Conservation (phyloP, 2,888 invertebrate species). For the Synanthedon tipuliformis region DNA sequence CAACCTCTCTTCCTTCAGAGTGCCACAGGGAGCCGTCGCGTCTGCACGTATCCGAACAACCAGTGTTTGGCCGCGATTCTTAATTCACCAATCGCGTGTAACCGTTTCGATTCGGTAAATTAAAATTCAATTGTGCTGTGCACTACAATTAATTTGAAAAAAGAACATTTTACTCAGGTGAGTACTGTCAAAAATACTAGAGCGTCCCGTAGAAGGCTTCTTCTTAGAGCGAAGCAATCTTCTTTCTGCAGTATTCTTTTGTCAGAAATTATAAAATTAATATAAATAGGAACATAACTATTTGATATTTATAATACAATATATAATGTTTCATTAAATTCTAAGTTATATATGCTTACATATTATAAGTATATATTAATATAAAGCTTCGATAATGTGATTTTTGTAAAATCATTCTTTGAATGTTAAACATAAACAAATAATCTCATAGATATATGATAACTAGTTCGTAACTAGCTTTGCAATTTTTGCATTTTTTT, state of each 20-base stretch:
- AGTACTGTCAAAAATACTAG: neutral
- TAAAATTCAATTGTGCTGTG: neutral
- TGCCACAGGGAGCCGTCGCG: conserved; percentile 24
- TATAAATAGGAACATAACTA: too few relatives aligned
- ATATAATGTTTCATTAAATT: neutral
- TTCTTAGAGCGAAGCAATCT: too few relatives aligned
- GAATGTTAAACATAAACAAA: too few relatives aligned
- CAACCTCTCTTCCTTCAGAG: conserved; percentile 22
- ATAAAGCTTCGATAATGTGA: neutral
- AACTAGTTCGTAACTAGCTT: too few relatives aligned
- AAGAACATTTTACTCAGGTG: neutral
- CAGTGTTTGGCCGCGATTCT: conserved; percentile 7
- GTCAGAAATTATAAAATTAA: neutral
- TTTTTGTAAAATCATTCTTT: neutral
- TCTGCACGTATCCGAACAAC: conserved; percentile 26
- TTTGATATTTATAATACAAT: too few relatives aligned
- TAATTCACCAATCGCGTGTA: conserved; percentile 5
- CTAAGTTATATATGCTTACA: neutral
- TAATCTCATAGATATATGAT: too few relatives aligned
- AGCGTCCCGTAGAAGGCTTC: too few relatives aligned
- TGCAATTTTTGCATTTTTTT: too few relatives aligned
- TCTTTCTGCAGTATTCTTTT: too few relatives aligned
- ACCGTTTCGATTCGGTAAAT: conserved; percentile 5
- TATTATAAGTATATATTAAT: neutral
- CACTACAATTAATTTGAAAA: neutral